Evolutionary conservation across 2,113 vertebrate genomes (phyloP), one percentile per base, ranked within the genome.

Genomic region (Capreolus pygargus): DNA sequence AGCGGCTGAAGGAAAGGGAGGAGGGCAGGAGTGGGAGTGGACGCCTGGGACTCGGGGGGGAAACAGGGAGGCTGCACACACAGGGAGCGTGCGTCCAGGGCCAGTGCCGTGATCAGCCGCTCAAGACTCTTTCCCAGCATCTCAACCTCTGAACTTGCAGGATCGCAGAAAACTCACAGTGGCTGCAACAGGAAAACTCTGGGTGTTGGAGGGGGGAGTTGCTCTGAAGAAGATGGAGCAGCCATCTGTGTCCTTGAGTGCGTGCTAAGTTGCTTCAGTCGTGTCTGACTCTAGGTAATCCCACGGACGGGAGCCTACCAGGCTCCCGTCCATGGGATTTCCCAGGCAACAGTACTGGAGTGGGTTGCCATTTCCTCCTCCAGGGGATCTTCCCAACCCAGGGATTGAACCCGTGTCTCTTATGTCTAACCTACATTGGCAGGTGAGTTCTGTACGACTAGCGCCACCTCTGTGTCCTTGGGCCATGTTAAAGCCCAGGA

Each of bases 21-120:
- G 27, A 5, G 2, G n/a, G 2, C 0, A 14, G 57, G 43, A 60
- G 86, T 21, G 36, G 50, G n/a, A 54, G 70, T 6, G 17, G 16
- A 57, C 0, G 11, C 7, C 60, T 55, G 14, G 76, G n/a, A 74
- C 12, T 90, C 1, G 7, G 52, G 92, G 8, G 45, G 79, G 61
- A 78, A 28, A 27, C 2, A 39, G 50, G 4, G 7, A 28, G 2
- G 55, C 15, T 10, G 70, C 9, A 21, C 0, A 1, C 33, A 30
- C 11, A 14, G 30, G 78, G 43, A 15, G 45, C 0, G 2, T 3
- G 1, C 1, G 0, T 2, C 2, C 27, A 19, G 19, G 28, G 9
- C 36, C 70, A 16, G 36, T 0, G 0, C 82, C 2, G 8, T 7
- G 8, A 7, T 23, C 36, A 36, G 76, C 50, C 10, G 28, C 36